Percentiles rank a stretch among this genome's conserved stretches.
Evolutionary conservation across 2,888 invertebrate species (phyloP).

Genomic region (Cerastoderma edule): DNA sequence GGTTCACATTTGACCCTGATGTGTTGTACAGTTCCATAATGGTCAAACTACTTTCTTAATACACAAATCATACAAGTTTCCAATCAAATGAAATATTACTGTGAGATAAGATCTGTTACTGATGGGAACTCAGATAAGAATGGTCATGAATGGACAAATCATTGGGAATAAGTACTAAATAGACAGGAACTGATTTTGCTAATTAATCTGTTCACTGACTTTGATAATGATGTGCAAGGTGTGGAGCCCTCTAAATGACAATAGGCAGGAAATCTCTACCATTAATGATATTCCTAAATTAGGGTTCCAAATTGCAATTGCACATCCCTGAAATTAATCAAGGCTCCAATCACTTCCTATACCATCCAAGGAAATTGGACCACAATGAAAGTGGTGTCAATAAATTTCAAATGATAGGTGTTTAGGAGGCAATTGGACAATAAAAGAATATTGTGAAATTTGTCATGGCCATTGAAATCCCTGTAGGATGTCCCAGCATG

Average conservation of each 20-base stretch:
- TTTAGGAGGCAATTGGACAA: not conserved
- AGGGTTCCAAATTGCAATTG: conserved; percentile 16
- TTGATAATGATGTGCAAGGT: conserved; percentile 21
- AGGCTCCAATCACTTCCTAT: conserved; percentile 5
- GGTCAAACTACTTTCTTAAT: not conserved
- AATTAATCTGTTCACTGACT: conserved; percentile 24
- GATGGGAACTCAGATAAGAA: not conserved
- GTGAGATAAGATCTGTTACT: not conserved
- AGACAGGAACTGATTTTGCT: conserved; percentile 23
- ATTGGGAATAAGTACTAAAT: conserved; percentile 7
- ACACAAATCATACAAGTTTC: not conserved
- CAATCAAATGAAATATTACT: not conserved
- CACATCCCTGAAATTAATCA: conserved; percentile 9
- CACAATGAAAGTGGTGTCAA: not conserved
- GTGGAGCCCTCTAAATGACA: conserved; percentile 1
- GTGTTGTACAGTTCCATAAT: conserved; percentile 42
- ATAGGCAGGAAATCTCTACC: conserved; percentile 24
- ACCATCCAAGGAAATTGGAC: conserved; percentile 2
- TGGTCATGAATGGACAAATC: not conserved
- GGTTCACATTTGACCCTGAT: conserved; percentile 44
- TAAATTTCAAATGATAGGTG: conserved; percentile 22
- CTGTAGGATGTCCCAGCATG: conserved; percentile 1
- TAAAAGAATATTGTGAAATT: not conserved
- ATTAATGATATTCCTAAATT: conserved; percentile 9
- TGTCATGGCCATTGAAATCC: conserved; percentile 1